Evolutionary conservation across 2,113 vertebrate species (phyloP).

Genomic region (Peromyscus leucopus): DNA sequence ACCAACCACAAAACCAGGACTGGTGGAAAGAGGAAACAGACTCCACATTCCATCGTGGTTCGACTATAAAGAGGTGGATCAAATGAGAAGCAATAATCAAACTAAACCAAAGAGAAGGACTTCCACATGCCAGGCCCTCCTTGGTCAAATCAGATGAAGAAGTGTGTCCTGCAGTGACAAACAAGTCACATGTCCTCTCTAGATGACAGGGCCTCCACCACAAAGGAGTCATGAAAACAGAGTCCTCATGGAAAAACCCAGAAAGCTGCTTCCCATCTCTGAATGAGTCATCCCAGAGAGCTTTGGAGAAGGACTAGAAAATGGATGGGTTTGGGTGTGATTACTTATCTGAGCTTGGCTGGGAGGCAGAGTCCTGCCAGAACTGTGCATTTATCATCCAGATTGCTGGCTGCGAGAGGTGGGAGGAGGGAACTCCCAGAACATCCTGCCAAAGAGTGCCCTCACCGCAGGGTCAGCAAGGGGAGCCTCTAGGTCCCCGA

Average conservation of each 20-base stretch:
- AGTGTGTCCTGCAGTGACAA: neutral
- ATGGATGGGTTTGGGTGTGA: slow-evolving; percentile 36
- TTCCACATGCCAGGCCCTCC: neutral
- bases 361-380: neutral
- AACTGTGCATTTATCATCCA: neutral
- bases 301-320: slow-evolving; percentile 36
- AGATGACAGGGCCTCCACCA: neutral
- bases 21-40: neutral
- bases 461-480: neutral
- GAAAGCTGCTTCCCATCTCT: neutral
- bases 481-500: neutral
- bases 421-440: neutral
- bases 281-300: slow-evolving; percentile 61
- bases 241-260: slow-evolving; percentile 52
- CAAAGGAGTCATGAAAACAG: neutral
- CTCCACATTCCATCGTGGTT: neutral
- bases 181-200: neutral
- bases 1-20: neutral
- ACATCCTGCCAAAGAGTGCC: neutral
- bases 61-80: neutral
- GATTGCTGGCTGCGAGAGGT: slow-evolving; percentile 13
- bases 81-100: neutral
- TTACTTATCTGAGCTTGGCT: neutral
- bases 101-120: neutral
- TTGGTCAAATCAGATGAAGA: neutral